Conservation (phyloP, 2,113 vertebrate genomes). For the Cervus canadensis region DNA sequence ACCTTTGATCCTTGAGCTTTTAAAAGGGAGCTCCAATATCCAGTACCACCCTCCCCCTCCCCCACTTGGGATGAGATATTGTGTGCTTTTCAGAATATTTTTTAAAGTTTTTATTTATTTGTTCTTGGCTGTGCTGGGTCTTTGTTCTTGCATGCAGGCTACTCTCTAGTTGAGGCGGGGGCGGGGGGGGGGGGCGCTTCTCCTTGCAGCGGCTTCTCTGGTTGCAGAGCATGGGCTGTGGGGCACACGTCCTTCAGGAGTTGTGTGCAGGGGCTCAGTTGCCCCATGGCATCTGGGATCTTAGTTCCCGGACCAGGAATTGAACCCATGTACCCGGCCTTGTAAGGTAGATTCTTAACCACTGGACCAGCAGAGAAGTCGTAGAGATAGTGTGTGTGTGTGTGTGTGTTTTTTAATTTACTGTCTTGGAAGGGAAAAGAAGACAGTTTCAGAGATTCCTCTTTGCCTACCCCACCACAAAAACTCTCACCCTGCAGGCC, state of each 20-base stretch:
- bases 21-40: not conserved
- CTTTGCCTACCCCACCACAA: not conserved
- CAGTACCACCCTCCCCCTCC: not conserved
- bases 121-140: not conserved
- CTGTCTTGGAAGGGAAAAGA: not conserved
- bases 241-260: not conserved
- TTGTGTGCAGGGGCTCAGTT: not conserved
- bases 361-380: not conserved
- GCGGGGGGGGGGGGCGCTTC: not conserved
- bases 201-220: not conserved
- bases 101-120: not conserved
- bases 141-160: not conserved
- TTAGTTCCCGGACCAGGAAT: not conserved
- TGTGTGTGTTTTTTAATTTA: not conserved
- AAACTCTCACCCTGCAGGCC: not conserved
- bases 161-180: not conserved
- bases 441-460: not conserved
- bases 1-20: not conserved
- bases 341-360: not conserved
- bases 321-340: not conserved
- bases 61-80: rapidly evolving
- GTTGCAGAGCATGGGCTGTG: not conserved
- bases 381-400: not conserved
- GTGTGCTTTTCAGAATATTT: not conserved
- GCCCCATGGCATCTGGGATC: not conserved